phyloP scores from a whole-genome alignment of 2,797 vertebrate species.

The Trichosurus vulpecula region DNA sequence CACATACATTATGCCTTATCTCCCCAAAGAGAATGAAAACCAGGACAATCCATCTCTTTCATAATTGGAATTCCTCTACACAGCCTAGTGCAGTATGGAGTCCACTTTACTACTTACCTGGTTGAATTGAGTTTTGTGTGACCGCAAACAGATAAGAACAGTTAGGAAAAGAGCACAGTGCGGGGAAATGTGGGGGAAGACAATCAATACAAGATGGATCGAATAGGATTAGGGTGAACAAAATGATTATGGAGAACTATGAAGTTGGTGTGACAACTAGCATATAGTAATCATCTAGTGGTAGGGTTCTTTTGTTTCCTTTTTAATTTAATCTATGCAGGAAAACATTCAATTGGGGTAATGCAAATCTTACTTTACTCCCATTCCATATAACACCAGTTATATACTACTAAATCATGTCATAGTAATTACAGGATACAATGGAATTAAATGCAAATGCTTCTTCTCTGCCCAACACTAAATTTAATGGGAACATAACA shows the following conservation, averaged over 20 bases:
- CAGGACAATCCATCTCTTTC: neutral
- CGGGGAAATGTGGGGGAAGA: neutral
- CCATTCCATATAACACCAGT: neutral
- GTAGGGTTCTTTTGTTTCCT: neutral
- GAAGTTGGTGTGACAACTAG: neutral
- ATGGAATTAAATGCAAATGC: neutral
- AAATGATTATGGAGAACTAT: neutral
- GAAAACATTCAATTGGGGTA: neutral
- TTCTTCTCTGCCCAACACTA: neutral
- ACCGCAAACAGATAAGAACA: neutral
- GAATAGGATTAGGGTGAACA: neutral
- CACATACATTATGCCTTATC: neutral
- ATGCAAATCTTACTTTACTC: neutral
- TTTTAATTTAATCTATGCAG: neutral
- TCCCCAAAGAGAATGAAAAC: neutral
- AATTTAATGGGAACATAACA: neutral
- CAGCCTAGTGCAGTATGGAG: neutral
- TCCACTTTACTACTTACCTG: neutral
- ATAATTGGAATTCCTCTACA: neutral
- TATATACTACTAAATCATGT: neutral
- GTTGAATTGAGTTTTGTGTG: neutral
- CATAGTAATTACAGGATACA: neutral
- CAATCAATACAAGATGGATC: neutral
- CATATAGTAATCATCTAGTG: neutral
- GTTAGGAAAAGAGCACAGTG: neutral